Evolutionary conservation across 1,140 invertebrate genomes (phyloP).

Genomic region (Orussus abietinus): DNA sequence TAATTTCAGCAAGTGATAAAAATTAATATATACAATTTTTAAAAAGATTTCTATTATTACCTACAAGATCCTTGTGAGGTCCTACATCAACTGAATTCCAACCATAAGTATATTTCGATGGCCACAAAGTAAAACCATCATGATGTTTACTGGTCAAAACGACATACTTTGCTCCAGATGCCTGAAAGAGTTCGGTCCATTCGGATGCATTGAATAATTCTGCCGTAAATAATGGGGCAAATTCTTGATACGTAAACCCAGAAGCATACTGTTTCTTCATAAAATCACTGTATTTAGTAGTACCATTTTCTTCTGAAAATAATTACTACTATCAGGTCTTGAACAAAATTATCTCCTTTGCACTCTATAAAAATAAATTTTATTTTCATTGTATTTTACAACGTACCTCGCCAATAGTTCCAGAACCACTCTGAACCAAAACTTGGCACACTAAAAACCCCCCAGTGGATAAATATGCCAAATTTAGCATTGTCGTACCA

Average conservation of each 20-base stretch:
- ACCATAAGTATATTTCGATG: constrained; percentile 78
- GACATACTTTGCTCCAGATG: constrained; percentile 81
- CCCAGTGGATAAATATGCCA: constrained; percentile 93
- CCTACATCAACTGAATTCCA: constrained; percentile 90
- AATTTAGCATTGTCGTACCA: constrained; percentile 91
- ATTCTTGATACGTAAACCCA: constrained; percentile 83
- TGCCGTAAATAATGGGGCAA: constrained; percentile 74
- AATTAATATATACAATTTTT: constrained; percentile 8
- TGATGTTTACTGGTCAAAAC: constrained; percentile 93
- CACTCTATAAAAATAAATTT: constrained; percentile 3
- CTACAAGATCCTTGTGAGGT: constrained; percentile 76
- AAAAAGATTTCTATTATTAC: constrained; percentile 39
- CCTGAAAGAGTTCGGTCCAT: constrained; percentile 72
- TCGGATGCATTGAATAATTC: constrained; percentile 76
- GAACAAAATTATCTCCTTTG: background rate
- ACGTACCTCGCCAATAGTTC: constrained; percentile 69
- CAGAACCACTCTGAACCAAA: constrained; percentile 87
- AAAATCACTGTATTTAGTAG: constrained; percentile 55
- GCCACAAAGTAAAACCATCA: constrained; percentile 88
- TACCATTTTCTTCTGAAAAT: constrained; percentile 21
- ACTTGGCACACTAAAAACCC: constrained; percentile 85
- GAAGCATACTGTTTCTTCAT: constrained; percentile 76
- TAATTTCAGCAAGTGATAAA: background rate
- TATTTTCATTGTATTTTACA: too few relatives aligned
- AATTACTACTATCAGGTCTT: constrained; percentile 11